These are phyloP conservation scores for Phenganax stokvisi DNA, from an alignment of 92 coral and sea anemone species.

Conservation along the genomic window DNA sequence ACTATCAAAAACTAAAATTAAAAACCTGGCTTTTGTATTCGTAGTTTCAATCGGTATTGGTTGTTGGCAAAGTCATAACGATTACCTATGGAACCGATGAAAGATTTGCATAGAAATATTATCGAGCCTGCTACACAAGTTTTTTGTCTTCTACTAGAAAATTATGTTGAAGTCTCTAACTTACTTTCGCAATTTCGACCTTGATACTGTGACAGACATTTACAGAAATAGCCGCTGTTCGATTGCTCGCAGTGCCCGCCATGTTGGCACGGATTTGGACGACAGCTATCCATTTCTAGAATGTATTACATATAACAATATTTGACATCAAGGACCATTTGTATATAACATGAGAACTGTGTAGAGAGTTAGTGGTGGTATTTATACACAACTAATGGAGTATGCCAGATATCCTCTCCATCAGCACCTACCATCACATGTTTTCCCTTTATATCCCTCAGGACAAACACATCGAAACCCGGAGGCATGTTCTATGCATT, in stretches of 20 bases:
- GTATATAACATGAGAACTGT: not conserved
- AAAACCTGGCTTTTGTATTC: no score
- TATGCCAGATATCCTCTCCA: no score
- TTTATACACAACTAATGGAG: not conserved
- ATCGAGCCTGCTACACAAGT: no score
- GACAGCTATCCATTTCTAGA: constrained; percentile 69
- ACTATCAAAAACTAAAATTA: no score
- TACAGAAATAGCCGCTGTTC: constrained; percentile 69
- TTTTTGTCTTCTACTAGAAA: not conserved
- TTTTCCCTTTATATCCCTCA: constrained; percentile 75
- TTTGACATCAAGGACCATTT: not conserved
- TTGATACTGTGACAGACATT: constrained; percentile 71
- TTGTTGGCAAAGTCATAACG: not conserved
- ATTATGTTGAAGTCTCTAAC: not conserved
- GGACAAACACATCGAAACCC: constrained; percentile 90
- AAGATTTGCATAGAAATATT: no score
- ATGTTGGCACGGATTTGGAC: constrained; percentile 80
- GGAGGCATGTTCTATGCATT: constrained; percentile 74
- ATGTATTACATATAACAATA: not conserved
- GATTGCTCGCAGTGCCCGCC: constrained; percentile 82
- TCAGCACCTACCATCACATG: constrained; percentile 74
- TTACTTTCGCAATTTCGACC: constrained; percentile 79
- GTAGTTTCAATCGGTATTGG: no score
- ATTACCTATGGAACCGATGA: no score
- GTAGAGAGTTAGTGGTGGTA: not conserved